Evolutionary conservation across 1,140 invertebrate genomes (phyloP).

Genomic region (Calephelis virginiensis): DNA sequence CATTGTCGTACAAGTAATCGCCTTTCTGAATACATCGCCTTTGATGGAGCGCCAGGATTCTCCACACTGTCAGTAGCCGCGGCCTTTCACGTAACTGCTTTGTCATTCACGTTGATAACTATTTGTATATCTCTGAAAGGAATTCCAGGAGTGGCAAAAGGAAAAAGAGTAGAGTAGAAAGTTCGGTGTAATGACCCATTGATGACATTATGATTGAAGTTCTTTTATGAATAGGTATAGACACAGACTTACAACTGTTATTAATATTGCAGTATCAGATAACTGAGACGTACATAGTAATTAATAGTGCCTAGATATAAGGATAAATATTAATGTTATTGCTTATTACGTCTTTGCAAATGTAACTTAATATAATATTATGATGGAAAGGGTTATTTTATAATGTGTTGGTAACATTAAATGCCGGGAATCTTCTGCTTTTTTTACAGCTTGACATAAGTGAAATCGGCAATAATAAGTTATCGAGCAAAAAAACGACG

Average conservation of each 20-base stretch:
- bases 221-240: conserved; percentile 15
- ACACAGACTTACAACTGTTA: background rate
- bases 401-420: too few relatives aligned
- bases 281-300: conserved; percentile 3
- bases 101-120: conserved; percentile 66
- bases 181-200: conserved; percentile 57
- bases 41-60: conserved; percentile 59
- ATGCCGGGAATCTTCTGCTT: too few relatives aligned
- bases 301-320: background rate
- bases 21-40: conserved; percentile 51
- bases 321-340: background rate
- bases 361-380: too few relatives aligned
- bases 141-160: conserved; percentile 52
- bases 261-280: conserved; percentile 19
- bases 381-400: too few relatives aligned
- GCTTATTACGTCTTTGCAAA: too few relatives aligned
- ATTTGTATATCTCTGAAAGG: conserved; percentile 52
- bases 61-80: conserved; percentile 57
- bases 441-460: too few relatives aligned
- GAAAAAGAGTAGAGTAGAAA: conserved; percentile 69
- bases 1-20: conserved; percentile 46
- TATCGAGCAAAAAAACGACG: too few relatives aligned
- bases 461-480: too few relatives aligned
- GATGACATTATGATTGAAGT: conserved; percentile 39
- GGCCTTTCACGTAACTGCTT: conserved; percentile 49